These are phyloP conservation scores for Sebastes melanostomus DNA, from an alignment of 2,797 vertebrate genomes.

Conservation along the genomic window DNA sequence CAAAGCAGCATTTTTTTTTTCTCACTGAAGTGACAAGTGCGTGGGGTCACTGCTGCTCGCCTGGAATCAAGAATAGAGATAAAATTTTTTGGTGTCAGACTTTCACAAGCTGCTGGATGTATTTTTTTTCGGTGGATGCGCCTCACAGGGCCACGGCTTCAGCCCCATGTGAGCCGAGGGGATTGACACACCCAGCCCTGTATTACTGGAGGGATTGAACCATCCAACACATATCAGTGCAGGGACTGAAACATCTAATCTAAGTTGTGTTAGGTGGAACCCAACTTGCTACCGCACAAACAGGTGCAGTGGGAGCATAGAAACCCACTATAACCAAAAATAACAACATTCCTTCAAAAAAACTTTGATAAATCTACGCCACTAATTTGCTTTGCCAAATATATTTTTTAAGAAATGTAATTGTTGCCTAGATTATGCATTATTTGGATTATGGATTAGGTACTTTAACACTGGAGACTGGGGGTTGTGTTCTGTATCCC, in stretches of 20 bases:
- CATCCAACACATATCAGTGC: conserved; percentile 16
- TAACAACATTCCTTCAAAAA: background rate
- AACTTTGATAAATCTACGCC: background rate
- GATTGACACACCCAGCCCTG: conserved; percentile 15
- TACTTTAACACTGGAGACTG: background rate
- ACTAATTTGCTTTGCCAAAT: background rate
- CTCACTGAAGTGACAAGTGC: background rate
- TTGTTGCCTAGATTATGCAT: background rate
- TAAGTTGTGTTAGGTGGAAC: background rate
- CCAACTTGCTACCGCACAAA: background rate
- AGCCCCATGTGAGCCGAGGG: conserved; percentile 5
- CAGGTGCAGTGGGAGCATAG: background rate
- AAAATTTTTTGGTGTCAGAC: conserved; percentile 20
- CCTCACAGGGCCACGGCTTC: background rate
- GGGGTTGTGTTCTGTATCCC: background rate
- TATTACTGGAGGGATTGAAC: conserved; percentile 22
- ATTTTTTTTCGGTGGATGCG: conserved; percentile 6
- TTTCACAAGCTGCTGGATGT: conserved; percentile 19
- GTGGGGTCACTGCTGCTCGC: conserved; percentile 5
- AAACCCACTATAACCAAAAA: background rate
- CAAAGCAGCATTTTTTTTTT: background rate
- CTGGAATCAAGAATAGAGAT: conserved; percentile 6
- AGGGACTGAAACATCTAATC: conserved; percentile 19
- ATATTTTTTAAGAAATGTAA: background rate
- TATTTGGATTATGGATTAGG: background rate